Evolutionary conservation across 2,888 invertebrate genomes (phyloP), one percentile per base, ranked within the genome.

Genomic region (Sicus ferrugineus): DNA sequence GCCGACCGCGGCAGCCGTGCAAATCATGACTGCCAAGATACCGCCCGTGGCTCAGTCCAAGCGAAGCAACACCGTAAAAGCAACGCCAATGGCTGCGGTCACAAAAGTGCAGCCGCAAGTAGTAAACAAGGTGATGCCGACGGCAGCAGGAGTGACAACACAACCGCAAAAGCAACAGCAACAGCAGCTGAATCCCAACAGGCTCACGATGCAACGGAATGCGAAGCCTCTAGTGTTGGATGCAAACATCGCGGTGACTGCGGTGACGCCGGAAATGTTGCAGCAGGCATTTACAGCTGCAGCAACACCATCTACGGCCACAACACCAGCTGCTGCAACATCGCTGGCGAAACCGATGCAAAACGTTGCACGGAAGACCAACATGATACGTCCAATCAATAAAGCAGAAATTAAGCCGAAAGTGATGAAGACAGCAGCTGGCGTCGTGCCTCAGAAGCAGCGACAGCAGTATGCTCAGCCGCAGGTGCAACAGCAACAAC

Each of bases 381-480:
- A 83, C 61, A 68, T 81, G 54, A 82, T 83, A n/a, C 70, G 82
- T 3, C 82, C 82, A 59, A 77, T 82, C 58, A 77, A 82, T 70
- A 82, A 82, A 65, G 74, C 80, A n/a, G 82, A 82, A 68, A 80
- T 82, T 14, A 82, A 82, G 72, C 82, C 82, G 0, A 82, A 82
- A 65, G 30, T 82, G 3, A 77, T 83, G 76, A 83, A 82, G 68
- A 70, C 54, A 23, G 19, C 19, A 6, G 23, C 5, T 7, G 21
- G 23, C 5, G 16, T 34, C 23, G 7, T 11, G 7, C 7, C 48
- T 67, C 70, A 52, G 48, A 59, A 69, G 59, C 65, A 67, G 34
- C 72, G 67, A 56, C 71, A 67, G 46, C 68, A 70, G 1, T 54
- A 26, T 28, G 21, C 21, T 7, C 54, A 54, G 54, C 54, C 30